Evolutionary conservation across 2,113 vertebrate genomes (phyloP).

Genomic region (Triplophysa tibetana): DNA sequence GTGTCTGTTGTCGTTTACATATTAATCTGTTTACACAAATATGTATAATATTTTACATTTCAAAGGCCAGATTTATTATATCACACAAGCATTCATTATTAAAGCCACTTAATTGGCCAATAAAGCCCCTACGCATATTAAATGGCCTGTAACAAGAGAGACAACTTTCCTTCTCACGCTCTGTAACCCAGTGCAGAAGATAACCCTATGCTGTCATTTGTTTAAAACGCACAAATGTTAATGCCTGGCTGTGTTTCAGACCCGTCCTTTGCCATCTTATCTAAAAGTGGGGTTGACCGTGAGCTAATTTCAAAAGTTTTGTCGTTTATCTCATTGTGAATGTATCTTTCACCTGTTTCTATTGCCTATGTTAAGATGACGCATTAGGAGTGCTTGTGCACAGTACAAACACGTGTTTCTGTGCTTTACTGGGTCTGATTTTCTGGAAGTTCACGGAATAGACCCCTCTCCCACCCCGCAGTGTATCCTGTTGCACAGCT

Average conservation of each 20-base stretch:
- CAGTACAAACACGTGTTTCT: background rate
- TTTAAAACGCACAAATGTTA: slow-evolving; percentile 10
- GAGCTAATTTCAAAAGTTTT: background rate
- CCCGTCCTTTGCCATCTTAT: background rate
- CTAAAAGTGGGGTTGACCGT: background rate
- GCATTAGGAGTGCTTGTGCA: background rate
- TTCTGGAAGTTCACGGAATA: background rate
- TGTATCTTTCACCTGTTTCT: slow-evolving; percentile 36
- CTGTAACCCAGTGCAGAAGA: background rate
- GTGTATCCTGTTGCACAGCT: background rate
- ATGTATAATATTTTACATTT: slow-evolving; percentile 63
- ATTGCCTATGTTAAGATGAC: slow-evolving; percentile 13
- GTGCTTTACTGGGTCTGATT: slow-evolving; percentile 26
- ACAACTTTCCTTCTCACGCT: background rate
- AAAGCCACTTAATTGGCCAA: background rate
- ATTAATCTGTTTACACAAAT: slow-evolving; percentile 56
- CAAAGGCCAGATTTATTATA: slow-evolving; percentile 29
- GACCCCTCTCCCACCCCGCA: background rate
- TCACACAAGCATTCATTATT: background rate
- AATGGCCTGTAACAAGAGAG: background rate
- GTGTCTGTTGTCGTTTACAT: background rate
- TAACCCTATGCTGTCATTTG: background rate
- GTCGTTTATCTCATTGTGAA: slow-evolving; percentile 36
- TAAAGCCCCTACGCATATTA: background rate
- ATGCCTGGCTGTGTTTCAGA: slow-evolving; percentile 20